Evolutionary conservation across 2,888 invertebrate genomes (phyloP).

Genomic region (Ectemnius continuus): DNA sequence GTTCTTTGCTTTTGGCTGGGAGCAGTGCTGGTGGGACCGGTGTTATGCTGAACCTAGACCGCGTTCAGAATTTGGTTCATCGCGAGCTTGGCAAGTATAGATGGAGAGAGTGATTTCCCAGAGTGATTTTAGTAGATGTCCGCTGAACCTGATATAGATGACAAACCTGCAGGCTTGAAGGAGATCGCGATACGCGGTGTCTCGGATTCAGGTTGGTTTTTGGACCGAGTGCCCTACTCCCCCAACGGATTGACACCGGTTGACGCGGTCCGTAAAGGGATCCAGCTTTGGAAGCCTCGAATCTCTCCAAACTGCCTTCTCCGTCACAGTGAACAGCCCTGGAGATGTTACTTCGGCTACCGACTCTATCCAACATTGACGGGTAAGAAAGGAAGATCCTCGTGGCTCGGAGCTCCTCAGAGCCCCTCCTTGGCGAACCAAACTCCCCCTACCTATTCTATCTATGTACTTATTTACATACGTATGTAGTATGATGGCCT

Average conservation of each 20-base stretch:
- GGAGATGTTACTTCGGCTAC: slow-evolving; percentile 96
- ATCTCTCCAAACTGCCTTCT: slow-evolving; percentile 88
- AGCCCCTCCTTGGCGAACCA: no score
- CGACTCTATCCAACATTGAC: slow-evolving; percentile 90
- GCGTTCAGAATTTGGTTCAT: slow-evolving; percentile 86
- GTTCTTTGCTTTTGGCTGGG: slow-evolving; percentile 89
- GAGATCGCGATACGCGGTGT: slow-evolving; percentile 89
- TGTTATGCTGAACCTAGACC: slow-evolving; percentile 94
- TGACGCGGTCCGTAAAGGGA: slow-evolving; percentile 86
- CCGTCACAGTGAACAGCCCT: slow-evolving; percentile 86
- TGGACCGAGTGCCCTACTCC: slow-evolving; percentile 89
- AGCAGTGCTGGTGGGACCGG: slow-evolving; percentile 96
- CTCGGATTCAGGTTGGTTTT: slow-evolving; percentile 96
- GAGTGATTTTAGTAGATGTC: no score
- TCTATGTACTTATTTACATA: no score
- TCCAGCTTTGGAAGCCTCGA: slow-evolving; percentile 88
- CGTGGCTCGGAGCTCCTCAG: no score
- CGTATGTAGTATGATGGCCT: no score
- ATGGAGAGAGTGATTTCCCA: no score
- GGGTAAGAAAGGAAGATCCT: no score
- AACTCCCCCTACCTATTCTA: no score
- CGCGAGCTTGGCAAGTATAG: slow-evolving; percentile 77
- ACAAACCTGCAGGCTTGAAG: slow-evolving; percentile 65
- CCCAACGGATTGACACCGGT: slow-evolving; percentile 82
- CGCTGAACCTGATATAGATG: no score